These are phyloP conservation scores for Calyptommatus sinebrachiatus DNA, from an alignment of 2,113 vertebrate species.

Conservation along the genomic window DNA sequence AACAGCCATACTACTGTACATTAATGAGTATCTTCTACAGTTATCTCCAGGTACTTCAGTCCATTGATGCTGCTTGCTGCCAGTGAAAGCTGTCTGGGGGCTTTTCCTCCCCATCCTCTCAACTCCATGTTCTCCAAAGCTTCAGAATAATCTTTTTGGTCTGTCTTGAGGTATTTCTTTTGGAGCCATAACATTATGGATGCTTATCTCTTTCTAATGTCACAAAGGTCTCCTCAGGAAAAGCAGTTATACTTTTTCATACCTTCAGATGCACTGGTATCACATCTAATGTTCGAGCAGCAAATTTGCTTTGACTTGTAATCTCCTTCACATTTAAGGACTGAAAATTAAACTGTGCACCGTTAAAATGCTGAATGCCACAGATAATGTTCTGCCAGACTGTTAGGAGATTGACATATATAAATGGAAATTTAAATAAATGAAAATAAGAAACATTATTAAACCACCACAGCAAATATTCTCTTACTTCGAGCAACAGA, in stretches of 20 bases:
- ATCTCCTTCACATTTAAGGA: background rate
- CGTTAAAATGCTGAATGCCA: background rate
- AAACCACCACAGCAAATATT: background rate
- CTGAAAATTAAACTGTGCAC: background rate
- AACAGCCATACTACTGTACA: background rate
- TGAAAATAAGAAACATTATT: background rate
- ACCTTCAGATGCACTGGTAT: background rate
- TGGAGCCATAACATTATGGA: background rate
- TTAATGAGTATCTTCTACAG: background rate
- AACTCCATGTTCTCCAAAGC: background rate
- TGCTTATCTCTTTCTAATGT: background rate
- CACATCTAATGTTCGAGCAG: background rate
- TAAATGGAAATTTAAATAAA: background rate
- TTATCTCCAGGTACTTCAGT: background rate
- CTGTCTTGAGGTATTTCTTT: background rate
- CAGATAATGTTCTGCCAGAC: background rate
- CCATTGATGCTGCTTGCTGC: background rate
- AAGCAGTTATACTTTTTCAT: background rate
- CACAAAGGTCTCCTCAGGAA: background rate
- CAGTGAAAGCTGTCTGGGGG: background rate
- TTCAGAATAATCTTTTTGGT: background rate
- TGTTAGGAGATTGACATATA: background rate
- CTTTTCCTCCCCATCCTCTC: background rate
- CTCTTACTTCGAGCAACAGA: background rate
- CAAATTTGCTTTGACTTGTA: background rate